Conservation (phyloP, 2,888 invertebrate genomes). For the Sinhomidia bicolor region DNA sequence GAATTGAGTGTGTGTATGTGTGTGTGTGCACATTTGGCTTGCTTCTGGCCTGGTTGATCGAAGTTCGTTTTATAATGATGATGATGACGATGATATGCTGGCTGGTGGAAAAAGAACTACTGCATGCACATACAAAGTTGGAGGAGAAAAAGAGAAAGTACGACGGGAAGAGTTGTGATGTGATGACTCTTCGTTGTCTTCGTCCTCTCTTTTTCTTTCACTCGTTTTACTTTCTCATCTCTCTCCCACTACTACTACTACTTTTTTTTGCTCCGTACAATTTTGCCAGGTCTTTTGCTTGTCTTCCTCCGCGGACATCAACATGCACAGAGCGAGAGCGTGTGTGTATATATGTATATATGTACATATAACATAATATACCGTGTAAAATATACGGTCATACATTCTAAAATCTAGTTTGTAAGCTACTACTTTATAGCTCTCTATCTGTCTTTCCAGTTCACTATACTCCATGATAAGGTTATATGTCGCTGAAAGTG, state of each 20-base stretch:
- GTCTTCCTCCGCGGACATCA: slow-evolving; percentile 42
- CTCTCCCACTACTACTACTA: background rate
- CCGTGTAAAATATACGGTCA: background rate
- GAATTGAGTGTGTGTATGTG: slow-evolving; percentile 41
- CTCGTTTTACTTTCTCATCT: slow-evolving; percentile 39
- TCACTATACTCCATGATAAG: slow-evolving; percentile 23
- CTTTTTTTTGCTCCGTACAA: slow-evolving; percentile 34
- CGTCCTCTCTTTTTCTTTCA: slow-evolving; percentile 43
- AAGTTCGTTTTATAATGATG: slow-evolving; percentile 50
- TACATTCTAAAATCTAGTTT: background rate
- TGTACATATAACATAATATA: background rate
- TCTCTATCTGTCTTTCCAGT: slow-evolving; percentile 4
- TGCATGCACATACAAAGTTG: slow-evolving; percentile 39
- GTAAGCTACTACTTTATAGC: background rate
- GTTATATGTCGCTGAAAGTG: slow-evolving; percentile 62
- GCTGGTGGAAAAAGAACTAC: slow-evolving; percentile 46
- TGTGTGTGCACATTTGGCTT: slow-evolving; percentile 62
- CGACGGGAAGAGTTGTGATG: slow-evolving; percentile 46
- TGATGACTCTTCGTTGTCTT: slow-evolving; percentile 68
- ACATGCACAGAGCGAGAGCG: background rate
- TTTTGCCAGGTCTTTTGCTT: slow-evolving; percentile 51
- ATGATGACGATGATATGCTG: slow-evolving; percentile 53
- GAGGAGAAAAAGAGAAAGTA: slow-evolving; percentile 42
- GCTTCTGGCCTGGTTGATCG: slow-evolving; percentile 56
- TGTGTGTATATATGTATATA: background rate